Percentiles rank a stretch among this genome's conserved stretches.
Evolutionary conservation across 2,113 vertebrate species (phyloP).

Genomic region (Castor canadensis): DNA sequence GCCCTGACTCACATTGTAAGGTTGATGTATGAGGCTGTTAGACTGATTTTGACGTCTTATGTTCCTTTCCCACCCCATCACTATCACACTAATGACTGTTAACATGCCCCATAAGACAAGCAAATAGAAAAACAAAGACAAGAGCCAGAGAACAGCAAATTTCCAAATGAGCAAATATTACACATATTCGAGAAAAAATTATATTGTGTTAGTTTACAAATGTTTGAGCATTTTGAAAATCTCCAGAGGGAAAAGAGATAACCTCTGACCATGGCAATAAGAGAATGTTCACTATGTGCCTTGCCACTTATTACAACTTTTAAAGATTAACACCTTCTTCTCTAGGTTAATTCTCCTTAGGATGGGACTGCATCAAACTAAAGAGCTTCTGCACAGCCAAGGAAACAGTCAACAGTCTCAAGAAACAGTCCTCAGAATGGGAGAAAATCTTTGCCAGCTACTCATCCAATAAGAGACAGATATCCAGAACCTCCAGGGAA

Average conservation of each 20-base stretch:
- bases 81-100: constrained; percentile 15
- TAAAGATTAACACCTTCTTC: constrained; percentile 64
- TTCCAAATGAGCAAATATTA: constrained; percentile 59
- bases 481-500: too few relatives aligned
- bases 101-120: constrained; percentile 19
- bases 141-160: not conserved
- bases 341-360: constrained; percentile 28
- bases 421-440: too few relatives aligned
- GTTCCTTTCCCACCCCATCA: constrained; percentile 26
- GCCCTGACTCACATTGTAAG: not conserved
- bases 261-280: constrained; percentile 66
- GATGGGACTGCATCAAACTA: too few relatives aligned
- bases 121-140: constrained; percentile 48
- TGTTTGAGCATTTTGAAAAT: constrained; percentile 53
- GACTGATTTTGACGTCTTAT: constrained; percentile 4
- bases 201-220: constrained; percentile 60
- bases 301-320: not conserved
- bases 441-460: too few relatives aligned
- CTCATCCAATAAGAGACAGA: too few relatives aligned
- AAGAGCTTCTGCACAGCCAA: too few relatives aligned
- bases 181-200: constrained; percentile 58
- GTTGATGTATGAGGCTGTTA: not conserved
- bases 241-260: constrained; percentile 63
- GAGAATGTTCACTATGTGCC: constrained; percentile 33
- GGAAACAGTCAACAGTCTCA: too few relatives aligned